Base-by-base conservation (phyloP, 2,797 vertebrate species). In the Tamandua tetradactyla region DNA sequence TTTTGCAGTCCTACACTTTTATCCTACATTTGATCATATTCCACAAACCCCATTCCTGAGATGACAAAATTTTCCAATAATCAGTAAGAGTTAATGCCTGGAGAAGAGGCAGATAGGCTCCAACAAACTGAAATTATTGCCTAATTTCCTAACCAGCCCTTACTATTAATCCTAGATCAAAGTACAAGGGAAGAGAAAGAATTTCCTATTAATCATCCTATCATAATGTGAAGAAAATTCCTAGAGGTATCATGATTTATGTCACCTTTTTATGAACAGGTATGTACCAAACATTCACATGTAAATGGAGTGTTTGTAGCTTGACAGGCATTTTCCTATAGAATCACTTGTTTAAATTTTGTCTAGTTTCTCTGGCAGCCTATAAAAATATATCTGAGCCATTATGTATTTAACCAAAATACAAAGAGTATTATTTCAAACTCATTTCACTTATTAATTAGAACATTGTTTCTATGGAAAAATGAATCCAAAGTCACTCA, bases 351-450 rank as follows among this genome's bases (percentile, higher is more conserved):
- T 74, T 91, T 87, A 32, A 68, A 57, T 87, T 49, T 74, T 22
- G 37, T 25, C 44, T 78, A 79, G 12, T 12, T 61, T 89, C 49
- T 78, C 55, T n/a, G 23, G 10, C 12, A 86, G 40, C 3, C 52
- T 91, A 69, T 72, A 89, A 96, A 91, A 94, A 35, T 86, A 17
- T 74, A 68, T n/a, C 44, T 95, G 47, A 93, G 66, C 15, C 5
- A 89, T 55, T 61, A 62, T 35, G 17, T 69, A 81, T 52, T 68
- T 87, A 76, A 74, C 40, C 59, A 78, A 87, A 61, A 10, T 78
- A 89, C 10, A 91, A 76, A 37, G 30, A 42, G 11, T 32, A 84
- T 5, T n/a, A 55, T 71, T 82, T 76, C 71, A 89, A 87, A 42
- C 94, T 83, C 59, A 13, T 91, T 87, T 78, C 22, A 74, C 32